Evolutionary conservation across 2,113 vertebrate genomes (phyloP), one percentile per base, ranked within the genome.

Genomic region (Cromileptes altivelis): DNA sequence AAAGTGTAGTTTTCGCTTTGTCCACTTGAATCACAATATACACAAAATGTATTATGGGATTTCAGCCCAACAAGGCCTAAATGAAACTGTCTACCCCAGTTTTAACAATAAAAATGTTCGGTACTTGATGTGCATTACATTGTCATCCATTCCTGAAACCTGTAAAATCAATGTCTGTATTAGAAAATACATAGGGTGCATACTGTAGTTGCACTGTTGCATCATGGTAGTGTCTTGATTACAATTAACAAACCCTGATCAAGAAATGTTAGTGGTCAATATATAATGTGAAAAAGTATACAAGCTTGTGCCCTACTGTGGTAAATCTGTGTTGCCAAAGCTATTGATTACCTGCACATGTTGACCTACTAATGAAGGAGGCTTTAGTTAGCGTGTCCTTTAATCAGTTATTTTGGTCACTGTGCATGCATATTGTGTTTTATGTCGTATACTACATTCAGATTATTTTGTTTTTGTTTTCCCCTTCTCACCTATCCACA

Each of bases 401-500:
- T 96, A 97, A 95, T 96, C 95, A 95, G 94, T 96, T 82, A 55
- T 85, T 90, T 96, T 97, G 97, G 94, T 97, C 97, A 92, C 78
- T 93, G 95, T 97, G 97, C 97, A 98, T 97, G 97, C 95, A 94
- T 97, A 97, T 91, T 92, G 89, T 92, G 88, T 97, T 97, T 96
- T 98, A 97, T 96, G 97, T 98, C 96, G 97, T 98, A 97, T 96
- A 97, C 96, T 97, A 96, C 97, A 98, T 98, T 98, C 97, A 97
- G 97, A 96, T 97, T 98, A 87, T 93, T 93, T 94, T 93, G 89
- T 93, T 91, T 91, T 91, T 98, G 97, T 97, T 98, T 97, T 96
- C 97, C 97, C 97, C 97, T 96, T 97, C 97, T 98, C 97, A 98
- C 97, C 97, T 98, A 97, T 96, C 97, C 97, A 97, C 97, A 98